Conservation (phyloP, 2,113 vertebrate genomes). For the Scopus umbretta region DNA sequence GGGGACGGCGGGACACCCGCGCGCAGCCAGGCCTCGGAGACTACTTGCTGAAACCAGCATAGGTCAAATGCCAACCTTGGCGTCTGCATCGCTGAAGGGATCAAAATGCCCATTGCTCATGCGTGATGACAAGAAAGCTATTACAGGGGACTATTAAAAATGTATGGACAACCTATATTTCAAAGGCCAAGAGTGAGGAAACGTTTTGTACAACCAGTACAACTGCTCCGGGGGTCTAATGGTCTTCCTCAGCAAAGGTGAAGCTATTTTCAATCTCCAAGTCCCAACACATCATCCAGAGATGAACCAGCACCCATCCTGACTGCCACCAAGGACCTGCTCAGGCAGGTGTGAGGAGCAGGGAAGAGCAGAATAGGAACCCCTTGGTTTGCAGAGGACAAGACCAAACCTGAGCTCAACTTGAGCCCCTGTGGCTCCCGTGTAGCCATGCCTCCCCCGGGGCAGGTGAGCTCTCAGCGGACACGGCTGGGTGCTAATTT, state of each 20-base stretch:
- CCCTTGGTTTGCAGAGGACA: background rate
- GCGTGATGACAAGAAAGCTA: background rate
- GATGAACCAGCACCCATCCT: background rate
- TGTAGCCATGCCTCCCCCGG: background rate
- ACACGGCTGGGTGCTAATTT: background rate
- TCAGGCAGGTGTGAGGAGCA: background rate
- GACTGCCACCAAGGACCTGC: background rate
- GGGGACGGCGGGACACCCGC: background rate
- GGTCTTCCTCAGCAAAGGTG: background rate
- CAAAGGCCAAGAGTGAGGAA: background rate
- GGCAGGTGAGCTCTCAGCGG: background rate
- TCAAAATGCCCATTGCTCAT: background rate
- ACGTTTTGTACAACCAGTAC: background rate
- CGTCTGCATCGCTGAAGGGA: background rate
- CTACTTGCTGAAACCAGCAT: background rate
- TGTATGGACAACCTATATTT: background rate
- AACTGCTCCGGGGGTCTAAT: background rate
- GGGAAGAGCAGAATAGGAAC: background rate
- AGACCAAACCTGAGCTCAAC: background rate
- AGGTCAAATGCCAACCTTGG: background rate
- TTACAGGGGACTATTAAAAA: background rate
- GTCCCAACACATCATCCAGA: background rate
- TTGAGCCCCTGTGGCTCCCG: fast-evolving
- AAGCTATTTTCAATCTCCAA: background rate
- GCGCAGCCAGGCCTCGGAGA: background rate